Evolutionary conservation across 1,140 invertebrate genomes (phyloP).

Genomic region (Trypoxylus dichotomus): DNA sequence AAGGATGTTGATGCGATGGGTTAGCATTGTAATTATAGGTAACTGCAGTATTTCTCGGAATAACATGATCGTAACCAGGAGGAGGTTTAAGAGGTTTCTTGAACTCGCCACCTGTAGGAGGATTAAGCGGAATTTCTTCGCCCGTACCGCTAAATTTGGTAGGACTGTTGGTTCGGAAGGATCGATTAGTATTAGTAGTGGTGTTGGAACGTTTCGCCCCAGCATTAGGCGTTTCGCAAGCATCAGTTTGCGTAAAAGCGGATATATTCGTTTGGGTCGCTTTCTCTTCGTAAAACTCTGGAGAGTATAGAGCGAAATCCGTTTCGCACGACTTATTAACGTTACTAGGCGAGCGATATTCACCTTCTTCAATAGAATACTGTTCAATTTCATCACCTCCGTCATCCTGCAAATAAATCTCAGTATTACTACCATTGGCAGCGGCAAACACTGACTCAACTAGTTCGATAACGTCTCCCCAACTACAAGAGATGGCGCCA

Average conservation of each 20-base stretch:
- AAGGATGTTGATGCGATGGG: background rate
- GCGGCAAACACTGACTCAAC: background rate
- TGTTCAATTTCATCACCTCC: background rate
- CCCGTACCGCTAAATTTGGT: background rate
- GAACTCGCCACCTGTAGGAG: background rate
- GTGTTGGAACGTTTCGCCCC: background rate
- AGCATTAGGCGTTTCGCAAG: background rate
- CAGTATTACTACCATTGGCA: background rate
- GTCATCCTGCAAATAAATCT: background rate
- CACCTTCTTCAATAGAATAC: background rate
- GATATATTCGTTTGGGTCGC: background rate
- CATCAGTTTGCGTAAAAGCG: background rate
- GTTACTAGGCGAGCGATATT: background rate
- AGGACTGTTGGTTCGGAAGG: background rate
- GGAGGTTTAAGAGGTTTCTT: conserved; percentile 7
- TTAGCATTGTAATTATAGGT: background rate
- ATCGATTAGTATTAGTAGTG: background rate
- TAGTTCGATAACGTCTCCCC: background rate
- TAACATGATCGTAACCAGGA: background rate
- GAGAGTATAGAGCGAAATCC: background rate
- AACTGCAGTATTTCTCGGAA: background rate
- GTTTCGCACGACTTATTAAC: background rate
- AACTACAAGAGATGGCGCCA: background rate
- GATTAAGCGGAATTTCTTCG: background rate
- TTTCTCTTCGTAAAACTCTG: background rate